A percentile compares a stretch with the other conserved stretches of the same genome.
These are phyloP conservation scores for Brachyptera putata DNA, from an alignment of 2,888 invertebrate species.

Conservation along the genomic window DNA sequence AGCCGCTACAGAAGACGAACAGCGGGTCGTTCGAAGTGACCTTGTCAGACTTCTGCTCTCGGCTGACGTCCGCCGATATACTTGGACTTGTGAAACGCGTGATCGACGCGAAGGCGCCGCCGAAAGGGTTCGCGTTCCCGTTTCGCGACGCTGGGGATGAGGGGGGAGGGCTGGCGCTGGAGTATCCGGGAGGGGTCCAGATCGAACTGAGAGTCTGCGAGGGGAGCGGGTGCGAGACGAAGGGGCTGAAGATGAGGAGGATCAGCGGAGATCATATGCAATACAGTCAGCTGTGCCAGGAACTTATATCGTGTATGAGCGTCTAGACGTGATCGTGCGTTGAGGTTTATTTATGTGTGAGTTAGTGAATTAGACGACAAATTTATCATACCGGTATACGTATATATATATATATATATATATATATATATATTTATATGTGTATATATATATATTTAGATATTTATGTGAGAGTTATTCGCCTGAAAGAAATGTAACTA, in stretches of 20 bases:
- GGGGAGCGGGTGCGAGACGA: slow-evolving; percentile 57
- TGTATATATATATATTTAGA: too few relatives aligned
- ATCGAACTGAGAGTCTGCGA: slow-evolving; percentile 79
- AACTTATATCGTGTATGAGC: slow-evolving; percentile 80
- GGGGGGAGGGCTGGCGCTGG: slow-evolving; percentile 56
- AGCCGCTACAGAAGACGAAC: slow-evolving; percentile 42
- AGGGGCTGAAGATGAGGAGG: slow-evolving; percentile 78
- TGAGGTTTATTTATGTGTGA: too few relatives aligned
- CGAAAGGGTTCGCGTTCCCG: slow-evolving; percentile 58
- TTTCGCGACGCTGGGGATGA: slow-evolving; percentile 36
- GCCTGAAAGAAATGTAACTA: too few relatives aligned
- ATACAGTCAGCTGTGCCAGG: slow-evolving; percentile 83
- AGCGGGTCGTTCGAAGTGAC: slow-evolving; percentile 61
- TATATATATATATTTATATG: too few relatives aligned
- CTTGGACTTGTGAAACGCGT: slow-evolving; percentile 74
- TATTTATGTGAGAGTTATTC: too few relatives aligned
- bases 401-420: too few relatives aligned
- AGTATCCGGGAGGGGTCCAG: slow-evolving; percentile 79
- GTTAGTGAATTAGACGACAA: neutral
- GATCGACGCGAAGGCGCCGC: slow-evolving; percentile 73
- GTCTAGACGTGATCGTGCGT: slow-evolving; percentile 47
- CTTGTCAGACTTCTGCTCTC: slow-evolving; percentile 73
- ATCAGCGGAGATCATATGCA: slow-evolving; percentile 85
- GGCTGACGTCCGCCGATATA: slow-evolving; percentile 73
- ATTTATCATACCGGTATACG: too few relatives aligned